These are phyloP conservation scores for Pterophyllum scalare DNA, from an alignment of 2,113 vertebrate genomes.

Conservation along the genomic window DNA sequence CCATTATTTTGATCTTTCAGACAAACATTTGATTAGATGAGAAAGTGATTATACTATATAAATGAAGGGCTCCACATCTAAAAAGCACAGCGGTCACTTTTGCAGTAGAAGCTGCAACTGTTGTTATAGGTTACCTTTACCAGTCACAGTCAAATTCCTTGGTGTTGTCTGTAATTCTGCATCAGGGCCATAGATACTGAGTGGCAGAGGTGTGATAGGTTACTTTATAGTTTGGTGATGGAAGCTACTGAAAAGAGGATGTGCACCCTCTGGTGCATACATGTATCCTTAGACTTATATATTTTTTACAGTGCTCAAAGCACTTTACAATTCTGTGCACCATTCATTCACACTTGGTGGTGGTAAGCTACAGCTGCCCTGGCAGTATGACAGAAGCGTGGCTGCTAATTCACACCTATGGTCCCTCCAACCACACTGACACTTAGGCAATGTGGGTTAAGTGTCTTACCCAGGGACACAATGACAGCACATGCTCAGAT, in stretches of 20 bases:
- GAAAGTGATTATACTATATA: neutral
- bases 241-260: no score
- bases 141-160: neutral
- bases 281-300: neutral
- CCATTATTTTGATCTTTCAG: neutral
- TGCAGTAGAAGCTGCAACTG: neutral
- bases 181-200: neutral
- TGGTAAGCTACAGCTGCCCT: no score
- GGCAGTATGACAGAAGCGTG: no score
- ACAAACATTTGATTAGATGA: conserved; percentile 22
- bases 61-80: neutral
- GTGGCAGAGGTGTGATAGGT: neutral
- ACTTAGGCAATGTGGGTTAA: no score
- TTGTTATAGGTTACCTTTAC: neutral
- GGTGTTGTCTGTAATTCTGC: neutral
- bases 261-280: neutral
- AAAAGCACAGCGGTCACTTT: neutral
- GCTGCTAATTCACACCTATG: no score
- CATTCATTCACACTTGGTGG: no score
- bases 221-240: no score
- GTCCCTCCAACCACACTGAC: no score
- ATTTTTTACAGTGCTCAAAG: no score
- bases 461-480: no score
- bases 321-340: no score
- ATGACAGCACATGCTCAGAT: no score